Evolutionary conservation across 53 echinoderm and acorn worm genomes (phyloP).

Genomic region (Hippasteria phrygiana): DNA sequence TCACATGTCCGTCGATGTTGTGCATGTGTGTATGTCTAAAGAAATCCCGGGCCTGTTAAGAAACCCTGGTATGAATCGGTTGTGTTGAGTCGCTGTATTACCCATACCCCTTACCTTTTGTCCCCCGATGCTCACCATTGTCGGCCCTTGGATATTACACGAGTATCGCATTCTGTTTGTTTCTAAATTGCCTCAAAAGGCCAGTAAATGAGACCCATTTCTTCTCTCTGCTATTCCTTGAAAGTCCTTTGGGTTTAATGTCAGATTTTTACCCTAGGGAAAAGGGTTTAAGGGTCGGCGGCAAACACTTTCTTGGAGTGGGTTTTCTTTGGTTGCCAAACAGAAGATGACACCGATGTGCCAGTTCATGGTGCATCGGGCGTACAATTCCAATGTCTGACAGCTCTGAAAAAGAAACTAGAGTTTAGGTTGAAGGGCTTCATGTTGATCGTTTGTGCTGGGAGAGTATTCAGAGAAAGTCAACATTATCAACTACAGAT

Average conservation of each 20-base stretch:
- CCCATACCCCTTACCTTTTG: conserved; percentile 16
- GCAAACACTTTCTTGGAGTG: background rate
- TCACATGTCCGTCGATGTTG: conserved; percentile 7
- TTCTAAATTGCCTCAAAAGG: conserved; percentile 58
- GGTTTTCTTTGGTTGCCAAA: background rate
- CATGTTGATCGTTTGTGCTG: too few species aligned
- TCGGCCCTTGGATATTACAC: conserved; percentile 45
- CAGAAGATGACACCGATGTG: background rate
- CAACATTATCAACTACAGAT: too few species aligned
- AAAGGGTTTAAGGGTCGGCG: background rate
- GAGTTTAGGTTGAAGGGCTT: too few species aligned
- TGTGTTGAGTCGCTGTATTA: background rate
- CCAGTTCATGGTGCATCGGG: background rate
- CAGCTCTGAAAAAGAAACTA: too few species aligned
- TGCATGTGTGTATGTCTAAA: conserved; percentile 32
- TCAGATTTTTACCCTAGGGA: background rate
- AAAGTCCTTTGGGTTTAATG: background rate
- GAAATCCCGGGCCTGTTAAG: conserved; percentile 23
- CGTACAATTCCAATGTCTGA: too few species aligned
- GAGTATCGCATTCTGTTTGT: conserved; percentile 63
- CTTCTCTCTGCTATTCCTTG: background rate
- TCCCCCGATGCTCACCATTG: conserved; percentile 31
- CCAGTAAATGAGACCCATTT: conserved; percentile 50
- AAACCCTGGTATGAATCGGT: conserved; percentile 23
- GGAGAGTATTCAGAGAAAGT: too few species aligned